Conservation (phyloP, 1,140 invertebrate species). For the Cyphomyrmex costatus region DNA sequence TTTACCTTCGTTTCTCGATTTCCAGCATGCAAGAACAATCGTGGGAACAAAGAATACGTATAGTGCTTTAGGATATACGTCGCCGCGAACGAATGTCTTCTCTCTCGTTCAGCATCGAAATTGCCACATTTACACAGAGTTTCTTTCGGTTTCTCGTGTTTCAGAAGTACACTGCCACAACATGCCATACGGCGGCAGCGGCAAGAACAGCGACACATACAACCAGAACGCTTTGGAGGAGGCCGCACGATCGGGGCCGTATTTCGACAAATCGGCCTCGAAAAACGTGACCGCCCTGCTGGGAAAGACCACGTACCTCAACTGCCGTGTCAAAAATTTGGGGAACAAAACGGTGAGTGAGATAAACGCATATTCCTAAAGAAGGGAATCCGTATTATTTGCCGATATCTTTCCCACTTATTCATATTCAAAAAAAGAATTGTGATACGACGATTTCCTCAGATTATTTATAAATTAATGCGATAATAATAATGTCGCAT, state of each 20-base stretch:
- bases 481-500: not conserved
- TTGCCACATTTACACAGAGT: constrained; percentile 44
- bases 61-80: constrained; percentile 13
- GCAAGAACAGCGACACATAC: constrained; percentile 80
- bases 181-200: constrained; percentile 78
- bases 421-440: not conserved
- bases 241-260: constrained; percentile 86
- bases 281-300: constrained; percentile 94
- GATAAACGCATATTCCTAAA: not conserved
- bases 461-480: not conserved
- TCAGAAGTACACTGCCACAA: constrained; percentile 81
- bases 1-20: constrained; percentile 26
- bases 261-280: constrained; percentile 90
- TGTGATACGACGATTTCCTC: not conserved
- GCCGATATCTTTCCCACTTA: not conserved
- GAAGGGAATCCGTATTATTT: not conserved
- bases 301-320: constrained; percentile 94
- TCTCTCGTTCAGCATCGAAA: constrained; percentile 36
- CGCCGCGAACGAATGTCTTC: constrained; percentile 19
- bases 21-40: constrained; percentile 2
- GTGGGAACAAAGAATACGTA: constrained; percentile 14
- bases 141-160: constrained; percentile 72
- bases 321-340: constrained; percentile 94
- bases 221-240: constrained; percentile 83
- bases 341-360: constrained; percentile 94